These are phyloP conservation scores for Recurvirostra avosetta DNA, from an alignment of 2,113 vertebrate species.

Conservation along the genomic window DNA sequence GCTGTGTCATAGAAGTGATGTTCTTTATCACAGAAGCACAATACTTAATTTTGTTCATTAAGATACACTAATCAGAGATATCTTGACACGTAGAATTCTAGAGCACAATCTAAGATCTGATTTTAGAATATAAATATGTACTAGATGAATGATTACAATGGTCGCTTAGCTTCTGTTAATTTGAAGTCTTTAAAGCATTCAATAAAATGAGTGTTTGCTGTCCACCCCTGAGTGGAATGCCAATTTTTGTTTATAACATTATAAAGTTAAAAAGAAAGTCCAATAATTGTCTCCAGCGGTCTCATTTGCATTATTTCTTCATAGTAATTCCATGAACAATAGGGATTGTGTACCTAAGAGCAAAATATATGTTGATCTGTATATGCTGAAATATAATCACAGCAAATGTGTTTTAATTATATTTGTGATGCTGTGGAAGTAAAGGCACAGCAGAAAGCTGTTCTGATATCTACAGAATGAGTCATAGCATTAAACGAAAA, in stretches of 20 bases:
- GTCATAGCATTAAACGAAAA: background rate
- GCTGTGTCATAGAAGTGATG: background rate
- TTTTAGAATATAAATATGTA: background rate
- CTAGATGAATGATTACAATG: background rate
- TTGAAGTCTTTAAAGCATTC: slow-evolving; percentile 15
- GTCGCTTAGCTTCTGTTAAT: background rate
- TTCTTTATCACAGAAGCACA: background rate
- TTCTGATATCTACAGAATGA: slow-evolving; percentile 7
- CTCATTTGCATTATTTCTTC: slow-evolving; percentile 53
- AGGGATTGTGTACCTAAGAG: slow-evolving; percentile 33
- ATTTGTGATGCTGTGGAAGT: background rate
- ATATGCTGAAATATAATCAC: slow-evolving; percentile 36
- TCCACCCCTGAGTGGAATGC: slow-evolving; percentile 1
- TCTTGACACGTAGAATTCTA: background rate
- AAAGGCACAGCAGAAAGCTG: background rate
- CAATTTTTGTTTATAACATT: slow-evolving; percentile 38
- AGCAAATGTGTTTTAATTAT: slow-evolving; percentile 32
- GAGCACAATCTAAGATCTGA: background rate
- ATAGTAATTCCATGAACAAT: slow-evolving; percentile 34
- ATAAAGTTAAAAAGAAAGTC: slow-evolving; percentile 15
- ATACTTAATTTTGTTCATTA: background rate
- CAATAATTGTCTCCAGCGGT: slow-evolving; percentile 26
- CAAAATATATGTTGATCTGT: slow-evolving; percentile 42
- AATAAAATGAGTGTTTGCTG: slow-evolving; percentile 16
- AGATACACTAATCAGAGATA: background rate